Base-by-base conservation (phyloP, 2,797 vertebrate species). In the Tamandua tetradactyla region DNA sequence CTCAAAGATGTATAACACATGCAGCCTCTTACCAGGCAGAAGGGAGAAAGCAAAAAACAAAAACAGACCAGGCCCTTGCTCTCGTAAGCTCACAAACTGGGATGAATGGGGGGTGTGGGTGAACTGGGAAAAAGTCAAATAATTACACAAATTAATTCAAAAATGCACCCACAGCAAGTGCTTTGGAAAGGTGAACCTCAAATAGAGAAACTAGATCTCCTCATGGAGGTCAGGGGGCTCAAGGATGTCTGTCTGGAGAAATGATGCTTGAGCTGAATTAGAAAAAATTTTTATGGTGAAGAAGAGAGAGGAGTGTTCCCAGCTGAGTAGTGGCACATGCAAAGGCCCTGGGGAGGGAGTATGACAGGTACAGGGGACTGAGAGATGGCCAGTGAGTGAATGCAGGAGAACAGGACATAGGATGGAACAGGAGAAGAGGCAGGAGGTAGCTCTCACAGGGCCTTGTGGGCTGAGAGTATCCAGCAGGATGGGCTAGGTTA, bases 341-440 rank as follows among this genome's bases (percentile, higher is more conserved):
- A 69, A 93, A 89, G 61, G 68, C 8, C 94, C 75, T 81, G 75
- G 37, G 79, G 22, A 79, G 2, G 13, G 68, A 22, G 17, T 13
- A 1, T 32, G 32, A 37, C 32, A 0, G 68, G 30, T 37, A 52
- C 1, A 11, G 18, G 74, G 20, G 10, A 10, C 23, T 37, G 25
- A n/a, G 23, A 59, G 66, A 4, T 7, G 25, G 7, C 22, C 37
- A 37, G 14, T 32, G 27, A 37, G 9, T 47, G 27, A 37, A 6
- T 47, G 4, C 7, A 25, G 7, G 11, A 7, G 25, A n/a, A 44
- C 35, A 7, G 6, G 13, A 40, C 23, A n/a, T 2, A 27, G 42
- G 11, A 15, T 7, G 7, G 61, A 6, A 12, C 27, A 35, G 11
- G 37, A 13, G 37, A 25, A 66, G n/a, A 93, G 32, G n/a, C 20